Conservation (phyloP, 1,140 invertebrate genomes). For the Drosophila mojavensis region DNA sequence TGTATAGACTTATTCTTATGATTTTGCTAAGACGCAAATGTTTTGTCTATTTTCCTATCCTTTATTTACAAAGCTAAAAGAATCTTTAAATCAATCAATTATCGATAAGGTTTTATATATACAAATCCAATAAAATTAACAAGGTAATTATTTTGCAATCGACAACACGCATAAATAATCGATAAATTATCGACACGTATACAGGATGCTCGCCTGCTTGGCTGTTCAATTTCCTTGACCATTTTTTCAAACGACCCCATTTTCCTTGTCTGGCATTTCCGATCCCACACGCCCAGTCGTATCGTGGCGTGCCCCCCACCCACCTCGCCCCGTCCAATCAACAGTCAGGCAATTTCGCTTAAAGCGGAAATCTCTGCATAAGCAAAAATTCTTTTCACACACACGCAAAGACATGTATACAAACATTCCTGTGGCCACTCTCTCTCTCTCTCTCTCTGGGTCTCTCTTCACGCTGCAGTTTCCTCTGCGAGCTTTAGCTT, state of each 20-base stretch:
- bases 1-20: no score
- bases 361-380: slow-evolving; percentile 71
- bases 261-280: slow-evolving; percentile 61
- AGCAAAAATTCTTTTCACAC: slow-evolving; percentile 58
- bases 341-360: slow-evolving; percentile 14
- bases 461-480: slow-evolving; percentile 28
- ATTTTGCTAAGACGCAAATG: no score
- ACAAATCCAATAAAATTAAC: background rate
- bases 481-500: slow-evolving; percentile 35
- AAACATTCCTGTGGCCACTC: slow-evolving; percentile 31
- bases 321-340: background rate
- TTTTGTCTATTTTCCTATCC: no score
- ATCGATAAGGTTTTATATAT: background rate
- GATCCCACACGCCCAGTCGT: slow-evolving; percentile 67
- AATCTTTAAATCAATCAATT: background rate
- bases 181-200: slow-evolving; percentile 9
- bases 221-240: slow-evolving; percentile 4
- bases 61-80: no score
- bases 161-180: background rate
- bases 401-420: slow-evolving; percentile 17
- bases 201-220: slow-evolving; percentile 11
- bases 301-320: background rate
- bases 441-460: background rate
- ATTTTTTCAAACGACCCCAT: slow-evolving; percentile 27
- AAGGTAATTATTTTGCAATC: background rate